These are phyloP conservation scores for Nannobrachium achirus DNA, from an alignment of 2,113 vertebrate genomes.

Conservation along the genomic window DNA sequence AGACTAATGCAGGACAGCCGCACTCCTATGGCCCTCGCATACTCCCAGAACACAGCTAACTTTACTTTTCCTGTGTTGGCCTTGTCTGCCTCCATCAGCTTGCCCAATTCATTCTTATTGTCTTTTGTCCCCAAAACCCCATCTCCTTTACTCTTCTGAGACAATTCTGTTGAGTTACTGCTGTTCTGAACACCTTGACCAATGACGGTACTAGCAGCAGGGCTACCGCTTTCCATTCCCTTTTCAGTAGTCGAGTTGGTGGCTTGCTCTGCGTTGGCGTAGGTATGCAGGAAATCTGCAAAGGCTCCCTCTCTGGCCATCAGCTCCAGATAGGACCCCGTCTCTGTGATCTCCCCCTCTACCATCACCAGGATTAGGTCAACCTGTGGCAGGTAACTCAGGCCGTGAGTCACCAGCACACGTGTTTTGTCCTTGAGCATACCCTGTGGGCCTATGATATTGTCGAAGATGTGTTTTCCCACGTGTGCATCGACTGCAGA, in stretches of 20 bases:
- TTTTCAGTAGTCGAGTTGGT: constrained; percentile 1
- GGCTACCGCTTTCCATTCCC: too few species aligned
- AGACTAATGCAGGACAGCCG: constrained; percentile 84
- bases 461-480: constrained; percentile 94
- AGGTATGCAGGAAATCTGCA: constrained; percentile 89
- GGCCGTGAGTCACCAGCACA: constrained; percentile 90
- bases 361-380: constrained; percentile 91
- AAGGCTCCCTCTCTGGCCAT: constrained; percentile 88
- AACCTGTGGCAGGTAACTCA: constrained; percentile 89
- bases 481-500: constrained; percentile 95
- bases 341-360: constrained; percentile 92
- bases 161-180: constrained; percentile 6
- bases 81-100: constrained; percentile 89
- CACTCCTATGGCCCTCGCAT: constrained; percentile 92
- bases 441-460: constrained; percentile 91
- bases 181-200: constrained; percentile 74
- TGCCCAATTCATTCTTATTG: constrained; percentile 80
- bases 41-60: constrained; percentile 90
- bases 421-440: constrained; percentile 92
- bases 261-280: constrained; percentile 82
- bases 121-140: constrained; percentile 40
- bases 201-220: constrained; percentile 31
- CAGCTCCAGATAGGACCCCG: constrained; percentile 92
- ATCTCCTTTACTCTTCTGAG: constrained; percentile 11
- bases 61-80: constrained; percentile 95